Evolutionary conservation across 2,797 vertebrate genomes (phyloP), one percentile per base, ranked within the genome.

Genomic region (Helostoma temminkii): DNA sequence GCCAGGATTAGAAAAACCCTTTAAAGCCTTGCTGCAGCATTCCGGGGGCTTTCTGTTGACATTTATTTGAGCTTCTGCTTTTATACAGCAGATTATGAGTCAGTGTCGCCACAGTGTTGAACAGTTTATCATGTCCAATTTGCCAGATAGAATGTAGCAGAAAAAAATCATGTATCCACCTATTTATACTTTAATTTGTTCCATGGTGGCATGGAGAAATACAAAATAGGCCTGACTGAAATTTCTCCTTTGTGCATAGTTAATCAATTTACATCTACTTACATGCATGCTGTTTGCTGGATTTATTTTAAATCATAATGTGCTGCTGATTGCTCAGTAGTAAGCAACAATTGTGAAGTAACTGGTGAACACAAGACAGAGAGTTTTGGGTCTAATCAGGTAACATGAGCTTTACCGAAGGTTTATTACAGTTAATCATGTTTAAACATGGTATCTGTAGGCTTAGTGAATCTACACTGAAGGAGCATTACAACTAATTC

Each of bases 51-150:
- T 76, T 60, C 74, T 85, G 71, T 76, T 85, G 80, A 84, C 82
- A 82, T 88, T 76, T 80, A 73, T 46, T 74, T 39, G 61, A 84
- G 86, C 76, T 59, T 76, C 73, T 80, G 66, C 76, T 74, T 82
- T 87, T 67, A 68, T 69, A 50, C 65, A 59, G 61, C 58, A 81
- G 80, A 83, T 87, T 71, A 78, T 67, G 56, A 82, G 70, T 75
- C 76, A 71, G 61, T 83, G 77, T 80, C 19, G 21, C 66, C 37
- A 12, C 70, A 36, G 57, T 56, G 58, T 49, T 69, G 58, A 83
- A 81, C 70, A 82, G 62, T 87, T 88, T 60, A 82, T 71, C 66
- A 47, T 73, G 62, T 82, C 66, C 43, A 60, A 80, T 82, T 80
- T 60, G 5, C 3, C 41, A 62, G 67, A 68, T 61, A 41, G 72